Percentiles rank a stretch among this genome's conserved stretches.
Evolutionary conservation across 1,140 invertebrate species (phyloP).

Genomic region (Lepidotrigona ventralis): DNA sequence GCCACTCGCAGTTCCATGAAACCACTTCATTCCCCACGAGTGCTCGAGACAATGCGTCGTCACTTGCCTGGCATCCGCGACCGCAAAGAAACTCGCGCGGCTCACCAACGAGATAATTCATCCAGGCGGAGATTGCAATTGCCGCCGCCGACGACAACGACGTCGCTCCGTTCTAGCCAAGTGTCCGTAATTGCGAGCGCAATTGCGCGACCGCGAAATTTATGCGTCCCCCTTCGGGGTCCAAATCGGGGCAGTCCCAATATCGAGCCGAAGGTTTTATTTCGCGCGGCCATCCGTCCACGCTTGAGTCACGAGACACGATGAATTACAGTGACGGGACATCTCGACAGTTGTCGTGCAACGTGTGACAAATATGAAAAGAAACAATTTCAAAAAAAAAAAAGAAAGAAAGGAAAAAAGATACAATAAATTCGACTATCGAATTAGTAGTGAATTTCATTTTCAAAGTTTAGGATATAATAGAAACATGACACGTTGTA

Average conservation of each 20-base stretch:
- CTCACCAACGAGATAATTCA: slow-evolving; percentile 34
- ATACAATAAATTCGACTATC: too few species aligned
- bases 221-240: neutral
- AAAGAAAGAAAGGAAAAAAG: too few species aligned
- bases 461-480: too few species aligned
- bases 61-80: slow-evolving; percentile 20
- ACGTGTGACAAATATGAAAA: too few species aligned
- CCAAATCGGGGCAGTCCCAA: neutral
- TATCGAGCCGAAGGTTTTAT: neutral
- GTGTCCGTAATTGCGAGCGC: slow-evolving; percentile 11
- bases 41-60: slow-evolving; percentile 40
- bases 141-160: too few species aligned
- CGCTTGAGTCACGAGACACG: neutral
- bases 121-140: slow-evolving; percentile 2
- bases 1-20: slow-evolving; percentile 10
- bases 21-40: slow-evolving; percentile 6
- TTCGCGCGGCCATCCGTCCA: neutral
- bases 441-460: too few species aligned
- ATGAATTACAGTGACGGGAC: too few species aligned
- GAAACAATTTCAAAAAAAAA: too few species aligned
- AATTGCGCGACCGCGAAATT: neutral
- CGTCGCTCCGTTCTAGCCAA: neutral
- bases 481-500: too few species aligned
- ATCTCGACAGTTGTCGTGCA: too few species aligned
- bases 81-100: slow-evolving; percentile 8